Conservation (phyloP, 53 echinoderm and acorn worm species). For the Apostichopus leukothele region DNA sequence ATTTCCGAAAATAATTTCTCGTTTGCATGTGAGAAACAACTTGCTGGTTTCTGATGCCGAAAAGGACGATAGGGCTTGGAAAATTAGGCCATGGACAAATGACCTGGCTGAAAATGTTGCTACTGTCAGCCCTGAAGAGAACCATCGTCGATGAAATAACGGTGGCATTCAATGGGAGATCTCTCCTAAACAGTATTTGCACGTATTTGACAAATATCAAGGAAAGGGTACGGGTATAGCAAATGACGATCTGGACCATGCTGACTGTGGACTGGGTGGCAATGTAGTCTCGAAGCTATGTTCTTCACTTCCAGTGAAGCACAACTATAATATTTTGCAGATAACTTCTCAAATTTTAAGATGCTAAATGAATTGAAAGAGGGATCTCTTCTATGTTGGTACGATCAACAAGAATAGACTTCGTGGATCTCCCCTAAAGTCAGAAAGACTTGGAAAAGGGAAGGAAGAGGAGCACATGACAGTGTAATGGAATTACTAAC, state of each 20-base stretch:
- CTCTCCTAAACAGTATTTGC: conserved; percentile 28
- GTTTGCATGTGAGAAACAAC: conserved; percentile 54
- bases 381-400: conserved; percentile 57
- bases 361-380: conserved; percentile 16
- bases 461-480: conserved; percentile 38
- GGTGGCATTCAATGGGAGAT: conserved; percentile 51
- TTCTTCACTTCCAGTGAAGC: neutral
- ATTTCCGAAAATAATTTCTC: conserved; percentile 17
- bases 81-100: conserved; percentile 47
- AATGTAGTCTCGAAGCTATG: conserved; percentile 54
- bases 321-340: conserved; percentile 54
- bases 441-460: conserved; percentile 38
- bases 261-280: neutral
- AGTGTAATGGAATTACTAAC: conserved; percentile 19
- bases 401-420: conserved; percentile 47
- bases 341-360: conserved; percentile 30
- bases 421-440: neutral
- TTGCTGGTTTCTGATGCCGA: conserved; percentile 31
- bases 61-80: conserved; percentile 52
- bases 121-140: neutral
- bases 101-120: no score
- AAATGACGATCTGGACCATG: neutral
- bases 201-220: conserved; percentile 30
- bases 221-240: neutral
- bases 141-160: neutral